Percentiles rank a stretch among this genome's conserved stretches.
phyloP scores from a whole-genome alignment of 2,888 invertebrate species.

The Drosophila neotestacea region DNA sequence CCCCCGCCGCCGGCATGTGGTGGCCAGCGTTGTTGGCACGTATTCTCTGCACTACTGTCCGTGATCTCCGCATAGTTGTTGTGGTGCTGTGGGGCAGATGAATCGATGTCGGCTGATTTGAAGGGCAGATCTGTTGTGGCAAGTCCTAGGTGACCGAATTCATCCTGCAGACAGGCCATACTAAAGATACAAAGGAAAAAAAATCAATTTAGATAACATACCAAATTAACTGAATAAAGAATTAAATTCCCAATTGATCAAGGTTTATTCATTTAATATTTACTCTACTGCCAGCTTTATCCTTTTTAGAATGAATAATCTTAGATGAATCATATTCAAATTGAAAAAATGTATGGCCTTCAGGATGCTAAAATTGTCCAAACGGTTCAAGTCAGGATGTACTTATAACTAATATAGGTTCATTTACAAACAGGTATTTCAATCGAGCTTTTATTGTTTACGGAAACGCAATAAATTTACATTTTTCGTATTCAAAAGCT shows the following conservation, averaged over 20 bases:
- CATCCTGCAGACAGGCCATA: constrained; percentile 89
- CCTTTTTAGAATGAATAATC: too few species aligned
- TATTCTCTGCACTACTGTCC: constrained; percentile 85
- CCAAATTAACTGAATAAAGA: background rate
- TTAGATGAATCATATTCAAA: too few species aligned
- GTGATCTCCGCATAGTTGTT: constrained; percentile 81
- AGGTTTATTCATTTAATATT: background rate
- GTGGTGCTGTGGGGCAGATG: constrained; percentile 64
- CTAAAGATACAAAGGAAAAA: constrained; percentile 83
- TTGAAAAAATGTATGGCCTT: too few species aligned
- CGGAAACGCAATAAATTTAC: too few species aligned
- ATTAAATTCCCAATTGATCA: background rate
- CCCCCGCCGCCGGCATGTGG: constrained; percentile 77
- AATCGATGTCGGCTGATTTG: constrained; percentile 70
- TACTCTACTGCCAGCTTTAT: background rate
- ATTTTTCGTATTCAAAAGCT: too few species aligned
- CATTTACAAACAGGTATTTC: too few species aligned
- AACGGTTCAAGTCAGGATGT: too few species aligned
- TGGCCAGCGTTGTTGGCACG: constrained; percentile 86
- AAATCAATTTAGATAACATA: background rate
- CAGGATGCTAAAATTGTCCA: too few species aligned
- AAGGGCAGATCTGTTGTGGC: constrained; percentile 82
- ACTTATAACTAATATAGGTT: too few species aligned
- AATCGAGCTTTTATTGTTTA: too few species aligned
- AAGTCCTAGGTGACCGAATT: constrained; percentile 86